A percentile compares a stretch with the other conserved stretches of the same genome.
Evolutionary conservation across 2,888 invertebrate species (phyloP).

Genomic region (Drymonia ruficornis): DNA sequence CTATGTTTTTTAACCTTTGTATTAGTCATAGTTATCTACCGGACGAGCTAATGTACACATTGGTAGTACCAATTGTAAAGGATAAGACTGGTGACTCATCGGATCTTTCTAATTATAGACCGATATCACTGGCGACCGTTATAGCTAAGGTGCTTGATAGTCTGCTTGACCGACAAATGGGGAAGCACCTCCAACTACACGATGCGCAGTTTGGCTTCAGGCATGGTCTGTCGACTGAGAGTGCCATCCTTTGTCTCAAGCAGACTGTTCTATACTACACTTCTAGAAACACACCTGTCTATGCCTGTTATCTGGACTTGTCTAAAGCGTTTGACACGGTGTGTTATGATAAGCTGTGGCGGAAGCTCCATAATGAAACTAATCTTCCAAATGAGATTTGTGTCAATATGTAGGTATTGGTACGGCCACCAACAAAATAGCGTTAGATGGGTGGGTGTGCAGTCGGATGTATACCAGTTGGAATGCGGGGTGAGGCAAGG

Average conservation of each 20-base stretch:
- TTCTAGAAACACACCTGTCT: background rate
- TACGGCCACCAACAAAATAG: background rate
- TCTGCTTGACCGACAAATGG: slow-evolving; percentile 14
- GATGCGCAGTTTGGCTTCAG: slow-evolving; percentile 19
- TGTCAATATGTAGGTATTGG: background rate
- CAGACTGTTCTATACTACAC: slow-evolving; percentile 16
- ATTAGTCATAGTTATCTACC: background rate
- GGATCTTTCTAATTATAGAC: background rate
- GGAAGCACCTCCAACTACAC: slow-evolving; percentile 4
- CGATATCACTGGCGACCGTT: slow-evolving; percentile 21
- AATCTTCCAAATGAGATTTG: background rate
- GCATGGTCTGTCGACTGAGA: slow-evolving; percentile 12
- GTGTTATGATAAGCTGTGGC: background rate
- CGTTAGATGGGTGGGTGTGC: background rate
- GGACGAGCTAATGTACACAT: background rate
- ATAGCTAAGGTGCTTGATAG: slow-evolving; percentile 20
- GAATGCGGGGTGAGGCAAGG: slow-evolving; percentile 1
- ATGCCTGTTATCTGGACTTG: background rate
- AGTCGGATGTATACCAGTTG: background rate
- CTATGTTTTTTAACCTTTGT: slow-evolving; percentile 7
- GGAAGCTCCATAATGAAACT: background rate
- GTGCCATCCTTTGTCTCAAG: slow-evolving; percentile 16
- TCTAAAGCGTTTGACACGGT: background rate
- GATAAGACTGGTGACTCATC: background rate
- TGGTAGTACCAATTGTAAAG: background rate